Conservation (phyloP, 2,888 invertebrate species). For the Cataglyphis cursor region DNA sequence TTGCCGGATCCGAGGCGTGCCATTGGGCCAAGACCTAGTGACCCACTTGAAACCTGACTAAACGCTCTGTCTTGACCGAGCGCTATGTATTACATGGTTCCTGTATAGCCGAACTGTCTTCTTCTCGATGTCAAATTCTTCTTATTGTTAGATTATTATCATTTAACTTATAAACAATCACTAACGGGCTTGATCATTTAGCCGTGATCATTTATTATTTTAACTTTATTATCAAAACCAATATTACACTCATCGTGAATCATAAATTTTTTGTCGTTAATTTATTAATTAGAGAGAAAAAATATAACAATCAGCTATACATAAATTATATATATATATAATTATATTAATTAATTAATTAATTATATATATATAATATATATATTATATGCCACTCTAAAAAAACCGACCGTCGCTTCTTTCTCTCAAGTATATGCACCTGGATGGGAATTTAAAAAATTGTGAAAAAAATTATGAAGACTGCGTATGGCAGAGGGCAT, state of each 20-base stretch:
- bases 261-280: not conserved
- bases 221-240: not conserved
- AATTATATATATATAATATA: no score
- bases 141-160: not conserved
- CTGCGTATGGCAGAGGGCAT: not conserved
- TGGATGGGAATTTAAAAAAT: slow-evolving; percentile 1
- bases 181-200: not conserved
- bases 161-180: not conserved
- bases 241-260: not conserved
- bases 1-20: slow-evolving; percentile 73
- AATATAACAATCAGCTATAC: not conserved
- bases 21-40: slow-evolving; percentile 82
- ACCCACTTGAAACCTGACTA: slow-evolving; percentile 74
- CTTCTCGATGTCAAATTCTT: not conserved
- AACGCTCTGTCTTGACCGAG: slow-evolving; percentile 41
- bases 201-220: not conserved
- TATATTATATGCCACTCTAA: not conserved
- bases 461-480: not conserved
- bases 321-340: not conserved
- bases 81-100: slow-evolving; percentile 16
- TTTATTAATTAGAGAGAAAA: slow-evolving; percentile 7
- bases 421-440: not conserved
- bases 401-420: slow-evolving; percentile 1
- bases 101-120: slow-evolving; percentile 48
- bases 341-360: no score